phyloP scores from a whole-genome alignment of 2,113 vertebrate species.

The Chionomys nivalis region DNA sequence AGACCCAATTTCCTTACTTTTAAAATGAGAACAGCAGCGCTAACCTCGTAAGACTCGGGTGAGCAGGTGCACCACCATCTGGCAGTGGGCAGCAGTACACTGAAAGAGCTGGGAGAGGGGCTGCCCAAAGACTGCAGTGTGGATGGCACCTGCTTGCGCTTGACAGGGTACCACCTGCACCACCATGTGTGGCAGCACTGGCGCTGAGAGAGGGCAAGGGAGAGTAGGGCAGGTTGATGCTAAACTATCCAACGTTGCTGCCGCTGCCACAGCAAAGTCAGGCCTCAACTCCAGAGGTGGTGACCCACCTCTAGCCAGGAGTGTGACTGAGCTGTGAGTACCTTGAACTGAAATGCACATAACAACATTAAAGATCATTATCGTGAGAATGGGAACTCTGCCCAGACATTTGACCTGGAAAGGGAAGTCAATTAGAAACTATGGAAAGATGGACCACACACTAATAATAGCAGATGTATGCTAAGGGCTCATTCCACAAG shows the following conservation, averaged over 20 bases:
- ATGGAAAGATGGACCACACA: background rate
- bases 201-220: background rate
- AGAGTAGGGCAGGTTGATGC: background rate
- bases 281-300: background rate
- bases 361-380: background rate
- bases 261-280: background rate
- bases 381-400: background rate
- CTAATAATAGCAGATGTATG: background rate
- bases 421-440: background rate
- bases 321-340: background rate
- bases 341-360: background rate
- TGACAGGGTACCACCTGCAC: background rate
- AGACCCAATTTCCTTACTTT: constrained; percentile 37
- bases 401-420: background rate
- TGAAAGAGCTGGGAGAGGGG: background rate
- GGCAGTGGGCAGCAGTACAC: accelerated
- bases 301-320: background rate
- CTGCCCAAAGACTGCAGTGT: accelerated
- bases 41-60: background rate
- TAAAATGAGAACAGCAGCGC: constrained; percentile 6
- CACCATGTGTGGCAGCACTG: accelerated
- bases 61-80: background rate
- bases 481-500: background rate
- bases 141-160: accelerated
- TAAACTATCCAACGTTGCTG: background rate